Evolutionary conservation across 2,888 invertebrate species (phyloP).

Genomic region (Ditula angustiorana): DNA sequence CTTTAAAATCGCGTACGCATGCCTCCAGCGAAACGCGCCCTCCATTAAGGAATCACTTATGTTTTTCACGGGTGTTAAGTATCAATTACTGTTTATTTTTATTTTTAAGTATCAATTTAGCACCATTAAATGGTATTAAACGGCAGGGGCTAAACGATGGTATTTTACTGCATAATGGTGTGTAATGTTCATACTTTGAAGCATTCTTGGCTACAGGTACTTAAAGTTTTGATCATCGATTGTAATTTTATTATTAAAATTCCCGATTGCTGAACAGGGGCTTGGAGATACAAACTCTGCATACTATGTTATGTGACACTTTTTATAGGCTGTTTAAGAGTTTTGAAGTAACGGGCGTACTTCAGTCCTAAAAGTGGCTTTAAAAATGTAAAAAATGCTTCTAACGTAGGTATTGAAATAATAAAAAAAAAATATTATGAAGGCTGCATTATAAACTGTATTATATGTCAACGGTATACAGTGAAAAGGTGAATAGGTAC

Average conservation of each 20-base stretch:
- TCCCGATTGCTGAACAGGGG: too few species aligned
- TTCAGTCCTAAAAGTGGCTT: too few species aligned
- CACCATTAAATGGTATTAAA: constrained; percentile 35
- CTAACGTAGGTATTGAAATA: too few species aligned
- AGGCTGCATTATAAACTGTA: too few species aligned
- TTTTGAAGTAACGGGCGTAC: too few species aligned
- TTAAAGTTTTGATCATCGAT: not conserved
- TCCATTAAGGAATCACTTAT: constrained; percentile 32
- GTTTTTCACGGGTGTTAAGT: constrained; percentile 27
- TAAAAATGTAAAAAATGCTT: too few species aligned
- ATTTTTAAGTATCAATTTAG: constrained; percentile 33
- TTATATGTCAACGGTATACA: too few species aligned
- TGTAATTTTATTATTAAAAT: not conserved
- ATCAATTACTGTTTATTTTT: constrained; percentile 32
- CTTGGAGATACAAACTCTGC: too few species aligned
- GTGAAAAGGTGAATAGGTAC: too few species aligned
- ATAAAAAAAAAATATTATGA: too few species aligned
- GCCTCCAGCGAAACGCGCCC: constrained; percentile 20
- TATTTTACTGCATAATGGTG: constrained; percentile 24
- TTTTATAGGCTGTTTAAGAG: too few species aligned
- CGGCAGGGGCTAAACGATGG: constrained; percentile 21
- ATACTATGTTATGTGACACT: too few species aligned
- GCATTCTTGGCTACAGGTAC: not conserved
- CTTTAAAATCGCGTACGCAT: constrained; percentile 9
- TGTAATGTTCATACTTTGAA: constrained; percentile 1